A percentile compares a stretch with the other conserved stretches of the same genome.
Conservation (phyloP, 37 sponge, comb jelly and placozoan species). For the Spongia lamella region DNA sequence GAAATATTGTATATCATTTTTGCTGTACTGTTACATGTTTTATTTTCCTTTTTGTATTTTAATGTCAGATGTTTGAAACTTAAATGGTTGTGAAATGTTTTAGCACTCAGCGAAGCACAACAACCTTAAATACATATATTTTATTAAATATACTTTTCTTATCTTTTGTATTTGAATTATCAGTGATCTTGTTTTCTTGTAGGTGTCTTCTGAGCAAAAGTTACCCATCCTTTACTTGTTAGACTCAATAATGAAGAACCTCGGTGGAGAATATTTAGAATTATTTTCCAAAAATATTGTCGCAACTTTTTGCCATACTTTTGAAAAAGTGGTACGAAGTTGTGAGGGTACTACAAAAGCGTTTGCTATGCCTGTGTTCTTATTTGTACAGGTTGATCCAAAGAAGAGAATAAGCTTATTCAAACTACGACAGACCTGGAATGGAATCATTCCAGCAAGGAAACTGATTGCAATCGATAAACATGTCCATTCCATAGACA, state of each 20-base stretch:
- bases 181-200: conserved; percentile 11
- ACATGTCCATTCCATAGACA: conserved; percentile 73
- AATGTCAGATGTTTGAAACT: no score
- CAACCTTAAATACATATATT: no score
- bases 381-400: conserved; percentile 54
- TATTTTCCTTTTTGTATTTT: no score
- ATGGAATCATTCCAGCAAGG: conserved; percentile 29
- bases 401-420: conserved; percentile 56
- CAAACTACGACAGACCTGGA: conserved; percentile 87
- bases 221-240: conserved; percentile 89
- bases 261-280: conserved; percentile 73
- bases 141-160: no score
- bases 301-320: conserved; percentile 73
- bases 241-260: conserved; percentile 95
- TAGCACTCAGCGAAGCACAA: no score
- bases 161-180: no score
- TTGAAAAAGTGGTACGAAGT: conserved; percentile 72
- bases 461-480: conserved; percentile 76
- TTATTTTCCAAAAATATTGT: conserved; percentile 71
- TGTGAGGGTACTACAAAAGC: conserved; percentile 1
- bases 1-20: no score
- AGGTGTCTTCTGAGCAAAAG: conserved; percentile 73
- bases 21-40: no score
- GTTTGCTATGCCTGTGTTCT: neutral
- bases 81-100: no score